A percentile compares a stretch with the other conserved stretches of the same genome.
phyloP scores from a whole-genome alignment of 92 coral and sea anemone species.

The Desmophyllum pertusum region DNA sequence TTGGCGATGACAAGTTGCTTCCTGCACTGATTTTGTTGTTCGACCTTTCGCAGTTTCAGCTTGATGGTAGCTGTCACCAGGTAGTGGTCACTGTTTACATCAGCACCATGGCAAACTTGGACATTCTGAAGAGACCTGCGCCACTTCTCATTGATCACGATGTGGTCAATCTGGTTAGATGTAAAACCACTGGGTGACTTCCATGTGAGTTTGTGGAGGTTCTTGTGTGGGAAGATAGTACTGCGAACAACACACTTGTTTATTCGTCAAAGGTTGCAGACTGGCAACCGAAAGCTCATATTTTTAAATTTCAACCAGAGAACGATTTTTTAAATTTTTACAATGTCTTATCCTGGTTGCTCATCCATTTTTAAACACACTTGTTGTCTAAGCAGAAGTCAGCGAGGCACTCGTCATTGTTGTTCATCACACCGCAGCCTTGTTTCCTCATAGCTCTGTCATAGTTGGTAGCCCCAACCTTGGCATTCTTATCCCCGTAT shows the following conservation, averaged over 20 bases:
- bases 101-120: slow-evolving; percentile 10
- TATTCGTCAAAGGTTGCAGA: too few relatives aligned
- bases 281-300: too few relatives aligned
- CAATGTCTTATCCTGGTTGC: too few relatives aligned
- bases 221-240: slow-evolving; percentile 17
- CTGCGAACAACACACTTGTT: slow-evolving; percentile 28
- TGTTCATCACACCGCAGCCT: slow-evolving; percentile 8
- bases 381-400: slow-evolving; percentile 32
- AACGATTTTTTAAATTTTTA: too few relatives aligned
- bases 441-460: slow-evolving; percentile 1
- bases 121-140: slow-evolving; percentile 24
- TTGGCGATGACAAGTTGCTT: neutral
- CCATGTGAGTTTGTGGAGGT: slow-evolving; percentile 25
- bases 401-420: slow-evolving; percentile 25
- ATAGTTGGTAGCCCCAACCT: neutral
- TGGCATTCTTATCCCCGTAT: too few relatives aligned
- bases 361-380: too few relatives aligned
- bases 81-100: slow-evolving; percentile 30
- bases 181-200: slow-evolving; percentile 30
- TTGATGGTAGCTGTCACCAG: neutral
- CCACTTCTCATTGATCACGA: slow-evolving; percentile 7
- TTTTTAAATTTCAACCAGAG: too few relatives aligned
- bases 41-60: neutral
- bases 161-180: slow-evolving; percentile 27
- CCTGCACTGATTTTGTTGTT: neutral